phyloP scores from a whole-genome alignment of 2,113 vertebrate species.

The Otolemur garnettii region DNA sequence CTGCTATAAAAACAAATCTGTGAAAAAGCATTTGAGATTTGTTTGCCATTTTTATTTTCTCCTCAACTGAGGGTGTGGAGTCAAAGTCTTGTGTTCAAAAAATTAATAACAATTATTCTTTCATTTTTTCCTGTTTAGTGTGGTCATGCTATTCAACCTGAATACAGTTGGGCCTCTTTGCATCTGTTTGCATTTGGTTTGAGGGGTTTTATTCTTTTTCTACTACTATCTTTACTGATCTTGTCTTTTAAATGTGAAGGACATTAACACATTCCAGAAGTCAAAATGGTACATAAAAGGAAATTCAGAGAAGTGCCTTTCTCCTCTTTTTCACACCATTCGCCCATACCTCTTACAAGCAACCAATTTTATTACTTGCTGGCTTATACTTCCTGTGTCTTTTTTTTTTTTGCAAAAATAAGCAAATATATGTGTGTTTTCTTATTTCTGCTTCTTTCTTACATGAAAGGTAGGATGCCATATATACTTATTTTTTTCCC shows the following conservation, averaged over 20 bases:
- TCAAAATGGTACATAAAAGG: background rate
- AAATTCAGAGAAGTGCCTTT: background rate
- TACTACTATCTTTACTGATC: background rate
- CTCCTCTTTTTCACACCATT: background rate
- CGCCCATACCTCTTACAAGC: background rate
- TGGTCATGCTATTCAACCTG: background rate
- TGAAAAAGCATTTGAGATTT: background rate
- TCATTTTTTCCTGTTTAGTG: background rate
- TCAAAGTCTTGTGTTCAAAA: background rate
- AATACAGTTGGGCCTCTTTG: background rate
- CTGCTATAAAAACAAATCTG: background rate
- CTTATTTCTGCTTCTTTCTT: no score
- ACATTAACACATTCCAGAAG: background rate
- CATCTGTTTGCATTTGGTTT: background rate
- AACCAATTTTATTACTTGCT: background rate
- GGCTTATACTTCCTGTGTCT: background rate
- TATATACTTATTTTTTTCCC: no score
- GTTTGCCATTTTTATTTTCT: background rate
- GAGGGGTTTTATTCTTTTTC: background rate
- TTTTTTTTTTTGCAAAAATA: background rate
- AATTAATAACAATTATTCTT: background rate
- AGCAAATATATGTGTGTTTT: no score
- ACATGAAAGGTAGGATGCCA: no score
- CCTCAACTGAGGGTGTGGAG: background rate
- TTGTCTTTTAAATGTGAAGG: background rate